Percentiles rank a stretch among this genome's conserved stretches.
These are phyloP conservation scores for Enteromius viviparus DNA, from an alignment of 2,797 vertebrate genomes.

Conservation along the genomic window DNA sequence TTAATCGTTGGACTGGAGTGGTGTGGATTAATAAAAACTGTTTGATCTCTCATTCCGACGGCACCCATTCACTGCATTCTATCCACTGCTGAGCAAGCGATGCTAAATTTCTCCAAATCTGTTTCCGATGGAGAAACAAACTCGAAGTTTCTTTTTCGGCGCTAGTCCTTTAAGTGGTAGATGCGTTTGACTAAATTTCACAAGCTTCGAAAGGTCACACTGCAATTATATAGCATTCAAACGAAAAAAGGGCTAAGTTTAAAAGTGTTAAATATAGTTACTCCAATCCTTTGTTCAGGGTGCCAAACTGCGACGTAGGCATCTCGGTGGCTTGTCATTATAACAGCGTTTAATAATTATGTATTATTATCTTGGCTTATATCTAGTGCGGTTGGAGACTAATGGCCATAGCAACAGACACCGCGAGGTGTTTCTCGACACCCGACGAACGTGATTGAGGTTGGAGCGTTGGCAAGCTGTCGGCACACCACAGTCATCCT, in stretches of 20 bases:
- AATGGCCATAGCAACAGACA: constrained; percentile 63
- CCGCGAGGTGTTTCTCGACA: constrained; percentile 45
- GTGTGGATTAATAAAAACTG: neutral
- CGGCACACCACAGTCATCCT: constrained; percentile 56
- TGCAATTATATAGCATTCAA: neutral
- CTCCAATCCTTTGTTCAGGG: neutral
- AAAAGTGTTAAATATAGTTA: constrained; percentile 30
- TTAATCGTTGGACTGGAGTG: neutral
- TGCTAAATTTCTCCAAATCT: neutral
- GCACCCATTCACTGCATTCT: neutral
- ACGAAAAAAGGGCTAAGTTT: neutral
- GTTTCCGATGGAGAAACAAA: neutral
- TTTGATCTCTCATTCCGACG: neutral
- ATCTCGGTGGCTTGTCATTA: constrained; percentile 36
- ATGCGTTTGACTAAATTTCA: neutral
- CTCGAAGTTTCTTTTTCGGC: neutral
- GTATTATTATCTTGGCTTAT: constrained; percentile 54
- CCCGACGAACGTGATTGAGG: constrained; percentile 56
- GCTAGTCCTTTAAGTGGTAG: neutral
- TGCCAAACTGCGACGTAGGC: constrained; percentile 29
- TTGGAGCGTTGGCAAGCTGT: constrained; percentile 57
- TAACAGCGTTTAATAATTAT: constrained; percentile 45
- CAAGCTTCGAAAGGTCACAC: neutral
- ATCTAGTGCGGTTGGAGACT: constrained; percentile 54
- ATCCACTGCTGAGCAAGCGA: neutral